Base-by-base conservation (phyloP, 2,797 vertebrate species). In the Schizopygopsis pylzovi region DNA sequence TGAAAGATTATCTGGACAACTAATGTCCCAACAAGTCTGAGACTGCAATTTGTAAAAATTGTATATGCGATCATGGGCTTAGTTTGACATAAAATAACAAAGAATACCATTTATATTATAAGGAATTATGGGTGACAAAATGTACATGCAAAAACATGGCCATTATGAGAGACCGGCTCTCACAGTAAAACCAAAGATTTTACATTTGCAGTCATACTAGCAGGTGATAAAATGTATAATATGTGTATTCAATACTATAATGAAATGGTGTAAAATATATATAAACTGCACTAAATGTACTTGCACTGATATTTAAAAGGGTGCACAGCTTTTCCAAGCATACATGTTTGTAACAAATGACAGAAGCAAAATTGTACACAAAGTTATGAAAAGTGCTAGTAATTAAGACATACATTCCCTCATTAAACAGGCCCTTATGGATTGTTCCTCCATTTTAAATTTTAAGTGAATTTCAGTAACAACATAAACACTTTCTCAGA, bases 131-230 rank as follows among this genome's bases (percentile, higher is more conserved):
- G 25, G 25, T 70, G n/a, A 78, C 3, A 3, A 61, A 39, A 65
- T 22, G 3, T 47, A 25, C 22, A 12, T 28, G 25, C 10, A 59
- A 70, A 77, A 54, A 12, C 20, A 25, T 61, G 22, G 8, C 2
- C 6, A 20, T 43, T 41, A 11, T 76, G 88, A 93, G 92, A 96
- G 93, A 89, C 95, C 95, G 61, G 95, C 95, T 96, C 94, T 92
- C 93, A 81, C 39, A 22, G 16, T 49, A 79, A 86, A 84, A 43
- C 81, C 43, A 71, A 18, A 68, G 5, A 56, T 12, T n/a, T 47
- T 72, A 83, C 56, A 85, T 70, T 81, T n/a, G 37, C 33, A 82
- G 15, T 65, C 56, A 33, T 8, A 22, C 56, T 3, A 49, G 70
- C 16, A 37, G 33, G 71, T 63, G 54, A n/a, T 45, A 47, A 75